Percentiles rank a stretch among this genome's conserved stretches.
Conservation (phyloP, 1,140 invertebrate genomes). For the Aporrectodea caliginosa region DNA sequence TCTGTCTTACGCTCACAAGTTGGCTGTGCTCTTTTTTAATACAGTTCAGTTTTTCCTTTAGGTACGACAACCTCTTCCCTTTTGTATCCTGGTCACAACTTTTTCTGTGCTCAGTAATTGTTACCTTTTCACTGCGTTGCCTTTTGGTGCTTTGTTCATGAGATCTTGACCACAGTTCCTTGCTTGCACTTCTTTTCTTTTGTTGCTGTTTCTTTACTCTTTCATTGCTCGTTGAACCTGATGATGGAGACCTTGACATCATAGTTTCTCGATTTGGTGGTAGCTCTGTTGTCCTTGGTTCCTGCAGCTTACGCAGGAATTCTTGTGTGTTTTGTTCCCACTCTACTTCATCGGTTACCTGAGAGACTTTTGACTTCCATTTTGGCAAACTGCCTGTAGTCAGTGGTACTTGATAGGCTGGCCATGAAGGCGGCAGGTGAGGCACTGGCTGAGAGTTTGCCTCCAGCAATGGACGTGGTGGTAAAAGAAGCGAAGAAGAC, state of each 20-base stretch:
- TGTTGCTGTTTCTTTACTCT: no score
- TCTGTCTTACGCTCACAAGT: neutral
- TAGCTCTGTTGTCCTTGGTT: neutral
- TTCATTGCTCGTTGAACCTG: no score
- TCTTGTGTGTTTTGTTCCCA: slow-evolving; percentile 6
- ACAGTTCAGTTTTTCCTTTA: neutral
- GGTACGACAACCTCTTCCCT: neutral
- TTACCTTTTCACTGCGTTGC: no score
- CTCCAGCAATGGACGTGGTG: neutral
- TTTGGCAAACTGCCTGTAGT: neutral
- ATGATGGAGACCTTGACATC: neutral
- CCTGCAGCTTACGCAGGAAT: neutral
- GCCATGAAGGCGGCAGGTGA: neutral
- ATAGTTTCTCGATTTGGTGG: neutral
- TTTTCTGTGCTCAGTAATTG: no score
- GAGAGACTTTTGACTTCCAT: neutral
- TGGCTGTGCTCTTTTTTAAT: neutral
- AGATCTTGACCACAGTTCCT: no score
- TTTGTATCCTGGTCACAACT: no score
- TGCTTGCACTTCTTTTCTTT: no score
- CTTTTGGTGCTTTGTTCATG: no score
- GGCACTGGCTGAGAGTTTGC: neutral
- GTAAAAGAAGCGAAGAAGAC: neutral
- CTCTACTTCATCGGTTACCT: neutral
- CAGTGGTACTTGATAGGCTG: neutral